Evolutionary conservation across 1,140 invertebrate genomes (phyloP).

Genomic region (Colletes latitarsis): DNA sequence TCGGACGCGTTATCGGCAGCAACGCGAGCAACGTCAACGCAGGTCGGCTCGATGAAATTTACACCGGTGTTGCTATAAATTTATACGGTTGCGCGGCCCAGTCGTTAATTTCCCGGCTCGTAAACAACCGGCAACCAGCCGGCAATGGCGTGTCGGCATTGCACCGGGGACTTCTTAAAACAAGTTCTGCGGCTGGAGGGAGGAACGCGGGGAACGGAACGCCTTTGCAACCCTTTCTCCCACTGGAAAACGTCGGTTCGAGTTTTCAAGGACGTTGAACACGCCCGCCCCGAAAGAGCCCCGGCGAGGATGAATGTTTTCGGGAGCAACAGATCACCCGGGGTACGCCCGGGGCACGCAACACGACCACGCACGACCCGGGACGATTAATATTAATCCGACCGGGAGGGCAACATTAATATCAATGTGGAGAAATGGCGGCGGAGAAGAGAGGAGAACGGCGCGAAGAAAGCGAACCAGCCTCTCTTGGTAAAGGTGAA

Average conservation of each 20-base stretch:
- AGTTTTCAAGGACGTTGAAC: slow-evolving; percentile 62
- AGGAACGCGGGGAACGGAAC: background rate
- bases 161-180: slow-evolving; percentile 53
- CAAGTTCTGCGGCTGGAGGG: slow-evolving; percentile 9
- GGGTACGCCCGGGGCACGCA: slow-evolving; percentile 36
- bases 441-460: slow-evolving; percentile 19
- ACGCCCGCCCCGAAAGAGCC: slow-evolving; percentile 2
- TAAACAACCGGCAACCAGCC: slow-evolving; percentile 2
- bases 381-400: slow-evolving; percentile 67
- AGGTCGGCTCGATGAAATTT: background rate
- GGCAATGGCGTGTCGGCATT: background rate
- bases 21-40: no score
- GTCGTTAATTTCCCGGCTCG: slow-evolving; percentile 21
- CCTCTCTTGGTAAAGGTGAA: slow-evolving; percentile 25
- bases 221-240: slow-evolving; percentile 41
- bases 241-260: slow-evolving; percentile 45
- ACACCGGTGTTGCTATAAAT: background rate
- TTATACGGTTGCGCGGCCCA: slow-evolving; percentile 6
- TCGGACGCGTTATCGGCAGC: no score
- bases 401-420: slow-evolving; percentile 51
- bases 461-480: slow-evolving; percentile 11
- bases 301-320: slow-evolving; percentile 60
- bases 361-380: slow-evolving; percentile 51
- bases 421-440: slow-evolving; percentile 52
- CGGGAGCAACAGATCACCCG: slow-evolving; percentile 48